Percentiles rank a stretch among this genome's conserved stretches.
These are phyloP conservation scores for Allobates femoralis DNA, from an alignment of 2,797 vertebrate species.

Conservation along the genomic window DNA sequence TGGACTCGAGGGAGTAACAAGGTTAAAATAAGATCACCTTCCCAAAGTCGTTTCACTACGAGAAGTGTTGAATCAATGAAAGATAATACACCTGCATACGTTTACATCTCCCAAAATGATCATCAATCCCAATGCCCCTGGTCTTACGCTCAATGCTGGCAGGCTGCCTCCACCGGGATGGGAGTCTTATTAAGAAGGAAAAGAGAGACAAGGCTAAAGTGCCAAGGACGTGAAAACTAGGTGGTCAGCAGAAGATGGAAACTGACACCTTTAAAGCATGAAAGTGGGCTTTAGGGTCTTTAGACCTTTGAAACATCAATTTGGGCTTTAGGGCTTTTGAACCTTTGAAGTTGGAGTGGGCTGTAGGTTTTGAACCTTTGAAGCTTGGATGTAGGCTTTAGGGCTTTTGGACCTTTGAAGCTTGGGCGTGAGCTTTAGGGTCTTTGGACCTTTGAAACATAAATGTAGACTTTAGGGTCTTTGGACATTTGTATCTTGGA, in stretches of 20 bases:
- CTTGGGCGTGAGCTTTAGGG: too few species aligned
- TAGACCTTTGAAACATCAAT: too few species aligned
- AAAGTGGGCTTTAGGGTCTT: too few species aligned
- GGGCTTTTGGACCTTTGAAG: too few species aligned
- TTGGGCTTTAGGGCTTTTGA: too few species aligned
- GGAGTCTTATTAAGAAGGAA: background rate
- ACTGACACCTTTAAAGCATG: background rate
- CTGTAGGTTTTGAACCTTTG: too few species aligned
- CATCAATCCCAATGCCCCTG: background rate
- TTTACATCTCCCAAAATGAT: slow-evolving; percentile 8
- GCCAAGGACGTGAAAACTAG: background rate
- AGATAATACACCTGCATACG: slow-evolving; percentile 26
- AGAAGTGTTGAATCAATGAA: slow-evolving; percentile 48
- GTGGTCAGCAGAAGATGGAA: background rate
- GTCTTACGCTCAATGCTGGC: background rate
- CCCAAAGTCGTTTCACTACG: slow-evolving; percentile 27
- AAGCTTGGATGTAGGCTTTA: too few species aligned
- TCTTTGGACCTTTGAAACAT: too few species aligned
- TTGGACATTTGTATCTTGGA: too few species aligned
- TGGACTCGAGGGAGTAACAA: slow-evolving; percentile 47
- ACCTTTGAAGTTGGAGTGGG: too few species aligned
- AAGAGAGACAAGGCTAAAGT: background rate
- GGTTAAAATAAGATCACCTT: slow-evolving; percentile 53
- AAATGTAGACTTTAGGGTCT: too few species aligned
- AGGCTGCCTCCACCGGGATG: background rate